phyloP scores from a whole-genome alignment of 1,140 invertebrate genomes.

The Camponotus pennsylvanicus region DNA sequence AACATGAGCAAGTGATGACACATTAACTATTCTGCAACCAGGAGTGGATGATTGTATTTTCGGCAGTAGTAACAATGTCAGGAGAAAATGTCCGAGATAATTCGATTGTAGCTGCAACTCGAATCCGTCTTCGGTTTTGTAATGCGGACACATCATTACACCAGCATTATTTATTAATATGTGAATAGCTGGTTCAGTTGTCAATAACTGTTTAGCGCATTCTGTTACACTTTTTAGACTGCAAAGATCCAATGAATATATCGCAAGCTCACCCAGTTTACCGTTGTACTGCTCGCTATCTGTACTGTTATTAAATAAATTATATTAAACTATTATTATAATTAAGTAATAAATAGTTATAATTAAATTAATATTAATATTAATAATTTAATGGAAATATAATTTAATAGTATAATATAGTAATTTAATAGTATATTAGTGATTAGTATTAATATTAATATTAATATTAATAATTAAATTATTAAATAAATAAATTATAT shows the following conservation, averaged over 20 bases:
- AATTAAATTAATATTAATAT: too few species aligned
- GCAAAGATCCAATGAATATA: slow-evolving; percentile 90
- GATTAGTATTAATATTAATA: too few species aligned
- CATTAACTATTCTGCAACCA: slow-evolving; percentile 90
- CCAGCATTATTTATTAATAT: slow-evolving; percentile 94
- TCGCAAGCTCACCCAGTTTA: slow-evolving; percentile 86
- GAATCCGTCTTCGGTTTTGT: slow-evolving; percentile 91
- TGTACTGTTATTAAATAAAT: slow-evolving; percentile 58
- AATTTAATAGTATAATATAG: too few species aligned
- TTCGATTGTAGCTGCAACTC: slow-evolving; percentile 94
- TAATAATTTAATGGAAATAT: too few species aligned
- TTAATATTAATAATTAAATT: too few species aligned
- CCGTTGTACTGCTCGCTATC: slow-evolving; percentile 77
- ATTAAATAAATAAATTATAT: too few species aligned
- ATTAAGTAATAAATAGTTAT: too few species aligned
- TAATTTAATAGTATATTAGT: too few species aligned
- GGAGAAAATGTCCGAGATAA: slow-evolving; percentile 94
- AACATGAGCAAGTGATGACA: slow-evolving; percentile 86
- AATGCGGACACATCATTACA: slow-evolving; percentile 90
- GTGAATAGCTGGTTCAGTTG: slow-evolving; percentile 88
- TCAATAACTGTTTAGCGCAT: slow-evolving; percentile 89
- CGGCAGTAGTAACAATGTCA: slow-evolving; percentile 92
- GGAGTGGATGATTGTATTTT: slow-evolving; percentile 87
- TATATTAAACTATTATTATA: too few species aligned
- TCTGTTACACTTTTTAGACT: slow-evolving; percentile 91